Base-by-base conservation (phyloP, 2,113 vertebrate genomes). In the Gnathonemus longibarbis region DNA sequence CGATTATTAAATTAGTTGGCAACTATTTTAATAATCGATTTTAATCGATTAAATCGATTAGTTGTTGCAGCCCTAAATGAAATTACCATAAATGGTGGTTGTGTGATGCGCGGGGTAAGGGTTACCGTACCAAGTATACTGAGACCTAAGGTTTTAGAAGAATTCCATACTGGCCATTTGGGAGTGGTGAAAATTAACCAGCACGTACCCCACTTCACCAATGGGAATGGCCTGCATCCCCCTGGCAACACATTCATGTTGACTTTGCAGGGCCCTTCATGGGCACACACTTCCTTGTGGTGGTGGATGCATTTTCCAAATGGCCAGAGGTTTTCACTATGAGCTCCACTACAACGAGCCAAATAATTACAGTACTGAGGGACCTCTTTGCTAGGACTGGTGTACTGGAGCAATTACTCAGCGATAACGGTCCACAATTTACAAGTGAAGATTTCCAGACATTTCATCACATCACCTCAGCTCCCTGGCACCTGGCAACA, bases 381-480 rank as follows among this genome's bases (percentile, higher is more conserved):
- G 42, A 58, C 48, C 42, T 84, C 1, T 89, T 91, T 84, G 50
- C 74, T 13, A 42, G 45, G 10, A 77, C 89, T 62, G 89, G 90
- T 83, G 27, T 84, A 17, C 89, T 70, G 15, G 70, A 88, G n/a
- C 84, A 62, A 45, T n/a, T 90, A 35, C 74, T 90, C 6, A 88
- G 85, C 11, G 74, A 91, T 21, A 90, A 91, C n/a, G 52, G 70
- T 7, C 88, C 84, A 5, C 84, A 77, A 7, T 77, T 80, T 42
- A 27, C 6, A 19, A 45, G 24, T 31, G 66, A 58, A 5, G 84
- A 90, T 62, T 89, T 84, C 19, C 42, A 88, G 52, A 46, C 8
- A 27, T 83, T 90, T 42, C 19, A 21, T 19, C 45, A 86, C n/a
- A 48, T 86, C 10, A 86, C 46, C 17, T 56, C 17, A 56, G 52